Conservation (phyloP, 2,113 vertebrate genomes). For the Arizona elegans region DNA sequence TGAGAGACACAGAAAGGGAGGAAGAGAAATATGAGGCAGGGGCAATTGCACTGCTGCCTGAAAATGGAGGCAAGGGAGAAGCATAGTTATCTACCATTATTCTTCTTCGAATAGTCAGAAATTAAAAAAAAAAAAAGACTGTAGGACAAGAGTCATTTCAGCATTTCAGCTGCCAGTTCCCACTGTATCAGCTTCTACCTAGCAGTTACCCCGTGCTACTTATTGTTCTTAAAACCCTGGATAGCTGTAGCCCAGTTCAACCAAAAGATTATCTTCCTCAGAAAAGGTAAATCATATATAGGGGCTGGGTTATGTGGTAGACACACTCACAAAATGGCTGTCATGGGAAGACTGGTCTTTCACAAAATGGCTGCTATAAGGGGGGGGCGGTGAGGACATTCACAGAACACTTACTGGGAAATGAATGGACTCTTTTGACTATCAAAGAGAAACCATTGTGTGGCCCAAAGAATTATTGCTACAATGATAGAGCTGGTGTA, state of each 20-base stretch:
- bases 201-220: neutral
- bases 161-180: neutral
- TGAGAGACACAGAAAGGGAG: neutral
- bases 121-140: neutral
- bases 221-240: neutral
- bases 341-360: neutral
- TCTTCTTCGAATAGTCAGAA: slow-evolving; percentile 1
- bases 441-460: neutral
- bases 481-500: neutral
- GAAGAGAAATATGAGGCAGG: neutral
- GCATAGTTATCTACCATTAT: neutral
- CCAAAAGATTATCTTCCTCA: neutral
- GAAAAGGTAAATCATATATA: neutral
- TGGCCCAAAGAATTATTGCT: neutral
- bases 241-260: neutral
- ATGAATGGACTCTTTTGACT: neutral
- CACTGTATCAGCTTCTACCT: neutral
- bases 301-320: neutral
- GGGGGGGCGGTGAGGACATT: neutral
- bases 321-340: neutral
- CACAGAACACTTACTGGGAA: neutral
- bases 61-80: neutral
- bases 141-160: neutral
- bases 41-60: neutral
- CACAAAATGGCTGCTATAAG: neutral